These are phyloP conservation scores for Microcebus ravelobensis DNA, from an alignment of 2,113 vertebrate species.

Conservation along the genomic window DNA sequence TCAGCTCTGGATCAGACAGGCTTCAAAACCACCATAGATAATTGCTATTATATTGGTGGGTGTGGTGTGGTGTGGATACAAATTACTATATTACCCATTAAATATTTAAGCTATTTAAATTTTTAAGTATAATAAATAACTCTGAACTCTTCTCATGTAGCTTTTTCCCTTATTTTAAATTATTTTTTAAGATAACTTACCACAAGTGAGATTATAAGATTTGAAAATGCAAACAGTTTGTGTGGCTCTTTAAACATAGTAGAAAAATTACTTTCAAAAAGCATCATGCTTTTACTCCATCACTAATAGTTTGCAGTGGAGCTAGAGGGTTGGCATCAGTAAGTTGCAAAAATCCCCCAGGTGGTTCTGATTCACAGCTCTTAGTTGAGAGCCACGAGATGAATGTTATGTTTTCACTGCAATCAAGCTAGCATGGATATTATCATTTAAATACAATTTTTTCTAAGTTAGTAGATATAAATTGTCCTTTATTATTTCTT, in stretches of 20 bases:
- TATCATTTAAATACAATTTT: background rate
- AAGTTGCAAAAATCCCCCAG: background rate
- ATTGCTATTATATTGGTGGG: background rate
- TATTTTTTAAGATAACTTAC: constrained; percentile 27
- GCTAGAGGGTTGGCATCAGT: background rate
- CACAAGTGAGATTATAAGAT: background rate
- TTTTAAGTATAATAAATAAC: constrained; percentile 42
- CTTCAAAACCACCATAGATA: background rate
- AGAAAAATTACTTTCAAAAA: constrained; percentile 31
- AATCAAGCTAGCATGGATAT: background rate
- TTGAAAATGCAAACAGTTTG: constrained; percentile 25
- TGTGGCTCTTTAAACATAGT: background rate
- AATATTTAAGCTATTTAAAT: background rate
- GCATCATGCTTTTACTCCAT: background rate
- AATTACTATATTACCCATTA: background rate
- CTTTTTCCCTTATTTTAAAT: background rate
- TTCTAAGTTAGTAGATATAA: background rate
- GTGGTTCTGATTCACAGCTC: background rate
- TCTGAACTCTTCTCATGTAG: background rate
- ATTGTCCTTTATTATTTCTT: background rate
- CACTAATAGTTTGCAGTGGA: background rate
- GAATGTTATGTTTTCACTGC: background rate
- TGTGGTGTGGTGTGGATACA: background rate
- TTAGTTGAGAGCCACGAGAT: background rate
- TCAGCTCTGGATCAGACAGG: background rate